Conservation (phyloP, 2,888 invertebrate genomes). For the Stenolophus ochropezus region DNA sequence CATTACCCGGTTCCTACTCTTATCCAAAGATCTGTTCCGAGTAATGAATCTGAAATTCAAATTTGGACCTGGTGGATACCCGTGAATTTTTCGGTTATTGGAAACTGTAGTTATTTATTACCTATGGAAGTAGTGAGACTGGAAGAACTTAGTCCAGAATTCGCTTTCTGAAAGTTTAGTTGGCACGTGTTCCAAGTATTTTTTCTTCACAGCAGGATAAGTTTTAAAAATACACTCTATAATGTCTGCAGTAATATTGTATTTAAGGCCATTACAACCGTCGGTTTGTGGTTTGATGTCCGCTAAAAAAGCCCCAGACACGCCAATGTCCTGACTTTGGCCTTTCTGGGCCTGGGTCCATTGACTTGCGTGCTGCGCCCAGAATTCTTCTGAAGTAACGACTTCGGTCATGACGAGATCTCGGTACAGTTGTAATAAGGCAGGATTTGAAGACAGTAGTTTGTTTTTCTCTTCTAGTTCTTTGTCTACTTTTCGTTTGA, state of each 20-base stretch:
- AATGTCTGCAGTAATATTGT: constrained; percentile 97
- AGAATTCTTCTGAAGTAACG: constrained; percentile 97
- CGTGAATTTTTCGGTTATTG: too few relatives aligned
- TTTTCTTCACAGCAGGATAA: constrained; percentile 98
- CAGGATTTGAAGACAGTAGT: constrained; percentile 91
- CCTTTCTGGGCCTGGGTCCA: constrained; percentile 84
- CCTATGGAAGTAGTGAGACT: constrained; percentile 99
- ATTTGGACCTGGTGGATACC: too few relatives aligned
- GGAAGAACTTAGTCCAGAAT: constrained; percentile 99
- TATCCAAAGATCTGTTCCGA: too few relatives aligned
- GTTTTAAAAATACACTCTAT: constrained; percentile 99
- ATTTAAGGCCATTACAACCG: constrained; percentile 96
- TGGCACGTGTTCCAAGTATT: constrained; percentile 97
- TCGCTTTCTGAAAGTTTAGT: constrained; percentile 95
- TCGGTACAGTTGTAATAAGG: constrained; percentile 93
- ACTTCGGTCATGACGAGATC: constrained; percentile 98
- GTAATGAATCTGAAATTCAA: too few relatives aligned
- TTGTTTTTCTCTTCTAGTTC: constrained; percentile 76
- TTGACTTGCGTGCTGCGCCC: constrained; percentile 90
- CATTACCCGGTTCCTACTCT: too few relatives aligned
- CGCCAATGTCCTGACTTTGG: constrained; percentile 91
- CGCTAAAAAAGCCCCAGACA: constrained; percentile 86
- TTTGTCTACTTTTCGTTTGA: constrained; percentile 87
- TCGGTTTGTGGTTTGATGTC: constrained; percentile 98
- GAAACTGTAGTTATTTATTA: constrained; percentile 65